These are phyloP conservation scores for Atta texana DNA, from an alignment of 1,140 invertebrate species.

Conservation along the genomic window DNA sequence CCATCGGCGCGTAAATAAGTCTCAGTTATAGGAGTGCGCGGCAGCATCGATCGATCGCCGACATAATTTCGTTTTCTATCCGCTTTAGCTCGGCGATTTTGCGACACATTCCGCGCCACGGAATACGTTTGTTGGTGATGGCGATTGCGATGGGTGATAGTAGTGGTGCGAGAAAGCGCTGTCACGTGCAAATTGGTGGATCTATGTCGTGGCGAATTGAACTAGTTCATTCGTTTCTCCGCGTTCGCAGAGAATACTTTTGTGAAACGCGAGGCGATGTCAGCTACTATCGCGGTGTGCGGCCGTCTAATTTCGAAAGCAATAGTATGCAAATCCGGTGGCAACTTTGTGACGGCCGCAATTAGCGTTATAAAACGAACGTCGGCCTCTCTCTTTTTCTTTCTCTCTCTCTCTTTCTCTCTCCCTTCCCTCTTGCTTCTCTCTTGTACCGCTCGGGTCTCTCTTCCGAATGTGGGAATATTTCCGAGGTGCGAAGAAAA, in stretches of 20 bases:
- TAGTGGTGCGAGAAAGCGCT: slow-evolving; percentile 10
- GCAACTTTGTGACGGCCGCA: slow-evolving; percentile 64
- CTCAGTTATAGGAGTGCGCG: slow-evolving; percentile 27
- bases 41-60: slow-evolving; percentile 53
- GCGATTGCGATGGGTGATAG: slow-evolving; percentile 7
- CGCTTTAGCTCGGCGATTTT: slow-evolving; percentile 55
- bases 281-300: slow-evolving; percentile 13
- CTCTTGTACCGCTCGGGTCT: not conserved
- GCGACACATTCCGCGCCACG: slow-evolving; percentile 19
- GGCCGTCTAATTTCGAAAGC: slow-evolving; percentile 65
- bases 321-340: slow-evolving; percentile 67
- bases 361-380: slow-evolving; percentile 68
- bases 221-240: slow-evolving; percentile 58
- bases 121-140: not conserved
- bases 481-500: not conserved
- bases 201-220: slow-evolving; percentile 57
- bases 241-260: slow-evolving; percentile 52
- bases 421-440: not conserved
- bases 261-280: slow-evolving; percentile 39
- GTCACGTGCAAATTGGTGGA: slow-evolving; percentile 52
- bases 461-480: not conserved
- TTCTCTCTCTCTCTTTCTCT: not conserved
- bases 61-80: slow-evolving; percentile 65
- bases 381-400: slow-evolving; percentile 2
- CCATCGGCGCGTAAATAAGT: slow-evolving; percentile 66